Percentiles rank a stretch among this genome's conserved stretches.
phyloP scores from a whole-genome alignment of 2,888 invertebrate genomes.

The Zootermopsis nevadensis region DNA sequence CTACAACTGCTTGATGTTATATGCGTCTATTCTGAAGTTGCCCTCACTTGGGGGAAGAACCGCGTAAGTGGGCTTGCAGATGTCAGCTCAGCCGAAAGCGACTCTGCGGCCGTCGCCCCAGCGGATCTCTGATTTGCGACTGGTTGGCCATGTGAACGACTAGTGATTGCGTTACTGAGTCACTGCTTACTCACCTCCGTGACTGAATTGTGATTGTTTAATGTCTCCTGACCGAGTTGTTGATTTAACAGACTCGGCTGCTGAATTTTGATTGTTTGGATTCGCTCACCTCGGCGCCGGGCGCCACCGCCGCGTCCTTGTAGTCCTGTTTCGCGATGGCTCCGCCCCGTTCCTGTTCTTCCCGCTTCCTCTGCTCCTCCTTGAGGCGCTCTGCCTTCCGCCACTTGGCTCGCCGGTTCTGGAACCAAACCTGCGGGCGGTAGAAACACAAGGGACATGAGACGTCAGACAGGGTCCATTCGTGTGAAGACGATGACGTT shows the following conservation, averaged over 20 bases:
- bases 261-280: no score
- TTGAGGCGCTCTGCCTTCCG: conserved; percentile 91
- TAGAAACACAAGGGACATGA: not conserved
- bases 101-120: no score
- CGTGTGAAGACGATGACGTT: no score
- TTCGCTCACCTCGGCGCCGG: not conserved
- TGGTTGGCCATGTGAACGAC: no score
- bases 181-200: no score
- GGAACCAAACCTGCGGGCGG: conserved; percentile 85
- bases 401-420: conserved; percentile 93
- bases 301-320: conserved; percentile 15
- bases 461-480: no score
- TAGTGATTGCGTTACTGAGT: no score
- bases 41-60: not conserved
- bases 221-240: no score
- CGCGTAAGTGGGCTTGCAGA: not conserved
- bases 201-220: no score
- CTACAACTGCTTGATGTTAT: not conserved
- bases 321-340: conserved; percentile 72
- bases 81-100: no score
- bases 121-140: no score
- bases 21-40: not conserved
- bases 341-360: conserved; percentile 55
- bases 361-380: conserved; percentile 82
- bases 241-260: no score